Conservation (phyloP, 2,888 invertebrate genomes). For the Drosophila colorata region DNA sequence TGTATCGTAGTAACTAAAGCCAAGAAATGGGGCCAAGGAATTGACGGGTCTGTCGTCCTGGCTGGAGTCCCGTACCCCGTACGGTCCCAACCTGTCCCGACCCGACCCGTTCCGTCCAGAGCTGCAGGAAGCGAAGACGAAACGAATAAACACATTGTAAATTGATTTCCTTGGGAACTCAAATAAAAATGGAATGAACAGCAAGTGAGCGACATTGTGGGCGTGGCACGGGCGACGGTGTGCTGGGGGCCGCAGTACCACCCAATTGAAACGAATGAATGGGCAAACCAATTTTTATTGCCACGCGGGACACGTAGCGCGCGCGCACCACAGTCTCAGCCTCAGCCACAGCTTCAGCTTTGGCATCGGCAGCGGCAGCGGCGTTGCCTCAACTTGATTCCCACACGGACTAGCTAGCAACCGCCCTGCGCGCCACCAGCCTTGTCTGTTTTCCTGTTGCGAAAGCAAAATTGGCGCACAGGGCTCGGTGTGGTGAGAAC, state of each 20-base stretch:
- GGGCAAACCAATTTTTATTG: slow-evolving; percentile 81
- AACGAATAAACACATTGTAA: slow-evolving; percentile 81
- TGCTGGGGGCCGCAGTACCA: slow-evolving; percentile 24
- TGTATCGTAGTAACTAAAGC: slow-evolving; percentile 70
- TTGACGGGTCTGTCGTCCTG: slow-evolving; percentile 42
- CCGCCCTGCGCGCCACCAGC: slow-evolving; percentile 1
- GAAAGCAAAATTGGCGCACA: slow-evolving; percentile 71
- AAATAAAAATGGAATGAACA: slow-evolving; percentile 81
- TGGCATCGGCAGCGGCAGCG: slow-evolving; percentile 13
- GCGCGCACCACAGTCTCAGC: slow-evolving; percentile 39
- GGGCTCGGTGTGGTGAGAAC: slow-evolving; percentile 64
- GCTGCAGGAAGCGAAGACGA: slow-evolving; percentile 62
- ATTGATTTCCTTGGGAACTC: slow-evolving; percentile 82
- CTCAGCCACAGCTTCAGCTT: slow-evolving; percentile 10
- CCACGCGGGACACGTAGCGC: slow-evolving; percentile 81
- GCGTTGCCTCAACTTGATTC: slow-evolving; percentile 74
- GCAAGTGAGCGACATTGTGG: slow-evolving; percentile 73
- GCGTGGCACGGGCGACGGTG: slow-evolving; percentile 18
- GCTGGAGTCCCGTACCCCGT: neutral
- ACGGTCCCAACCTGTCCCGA: neutral
- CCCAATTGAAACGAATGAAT: slow-evolving; percentile 79
- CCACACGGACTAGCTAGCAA: slow-evolving; percentile 46
- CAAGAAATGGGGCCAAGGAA: slow-evolving; percentile 52
- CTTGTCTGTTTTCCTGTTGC: slow-evolving; percentile 58
- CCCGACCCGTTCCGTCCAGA: slow-evolving; percentile 5